Evolutionary conservation across 2,113 vertebrate species (phyloP).

Genomic region (Silurus glanis): DNA sequence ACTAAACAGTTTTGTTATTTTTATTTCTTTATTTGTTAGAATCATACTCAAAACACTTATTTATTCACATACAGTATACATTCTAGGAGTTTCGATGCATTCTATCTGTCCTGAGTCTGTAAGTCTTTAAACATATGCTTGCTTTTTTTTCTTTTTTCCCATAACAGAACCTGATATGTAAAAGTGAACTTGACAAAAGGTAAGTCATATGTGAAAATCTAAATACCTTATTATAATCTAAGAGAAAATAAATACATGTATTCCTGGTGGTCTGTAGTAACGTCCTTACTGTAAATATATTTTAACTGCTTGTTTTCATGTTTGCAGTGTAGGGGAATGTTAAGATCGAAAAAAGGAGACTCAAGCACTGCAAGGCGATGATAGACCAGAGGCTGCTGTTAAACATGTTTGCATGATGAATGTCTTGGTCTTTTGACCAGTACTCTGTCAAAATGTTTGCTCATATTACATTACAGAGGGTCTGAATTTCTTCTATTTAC

Average conservation of each 20-base stretch:
- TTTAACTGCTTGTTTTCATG: background rate
- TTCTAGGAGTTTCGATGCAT: background rate
- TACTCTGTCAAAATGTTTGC: background rate
- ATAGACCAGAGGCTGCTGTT: background rate
- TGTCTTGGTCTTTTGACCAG: background rate
- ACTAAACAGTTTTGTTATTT: background rate
- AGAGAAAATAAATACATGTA: background rate
- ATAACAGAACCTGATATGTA: conserved; percentile 7
- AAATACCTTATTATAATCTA: background rate
- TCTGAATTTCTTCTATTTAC: too few relatives aligned
- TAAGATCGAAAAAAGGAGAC: background rate
- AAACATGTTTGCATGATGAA: background rate
- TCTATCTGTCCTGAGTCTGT: too few relatives aligned
- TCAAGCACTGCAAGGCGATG: background rate
- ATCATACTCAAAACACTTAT: background rate
- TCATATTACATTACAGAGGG: background rate
- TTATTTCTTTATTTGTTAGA: too few relatives aligned
- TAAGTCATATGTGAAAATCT: background rate
- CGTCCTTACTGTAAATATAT: background rate
- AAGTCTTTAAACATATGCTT: background rate
- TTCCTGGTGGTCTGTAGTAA: background rate
- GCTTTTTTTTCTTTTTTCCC: background rate
- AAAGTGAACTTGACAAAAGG: background rate
- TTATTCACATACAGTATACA: background rate
- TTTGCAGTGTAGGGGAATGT: background rate